Evolutionary conservation across 2,113 vertebrate species (phyloP).

Genomic region (Daubentonia madagascariensis): DNA sequence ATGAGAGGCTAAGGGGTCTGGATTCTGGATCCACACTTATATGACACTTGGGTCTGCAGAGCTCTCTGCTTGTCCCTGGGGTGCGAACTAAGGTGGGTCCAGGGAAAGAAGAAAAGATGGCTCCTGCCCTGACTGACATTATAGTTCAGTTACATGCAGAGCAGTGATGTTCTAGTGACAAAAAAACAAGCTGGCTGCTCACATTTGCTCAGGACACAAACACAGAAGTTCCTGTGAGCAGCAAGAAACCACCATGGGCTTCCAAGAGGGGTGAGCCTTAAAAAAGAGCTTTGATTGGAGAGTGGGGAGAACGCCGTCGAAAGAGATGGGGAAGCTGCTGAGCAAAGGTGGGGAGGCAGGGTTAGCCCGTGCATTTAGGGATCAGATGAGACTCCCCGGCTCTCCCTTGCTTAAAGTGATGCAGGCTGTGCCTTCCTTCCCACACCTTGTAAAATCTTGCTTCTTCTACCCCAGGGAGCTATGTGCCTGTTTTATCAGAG

Average conservation of each 20-base stretch:
- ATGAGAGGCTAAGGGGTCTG: background rate
- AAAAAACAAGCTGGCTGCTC: background rate
- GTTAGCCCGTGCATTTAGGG: accelerated
- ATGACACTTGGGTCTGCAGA: background rate
- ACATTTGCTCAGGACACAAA: background rate
- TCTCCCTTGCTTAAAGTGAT: background rate
- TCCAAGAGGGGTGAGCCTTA: background rate
- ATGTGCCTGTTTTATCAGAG: background rate
- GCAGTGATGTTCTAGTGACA: background rate
- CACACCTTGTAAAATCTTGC: background rate
- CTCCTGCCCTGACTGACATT: background rate
- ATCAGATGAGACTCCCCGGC: accelerated
- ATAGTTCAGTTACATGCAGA: background rate
- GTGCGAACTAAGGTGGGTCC: background rate
- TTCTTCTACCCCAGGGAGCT: background rate
- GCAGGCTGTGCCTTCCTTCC: background rate
- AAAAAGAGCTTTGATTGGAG: too few species aligned
- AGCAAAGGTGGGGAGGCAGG: background rate
- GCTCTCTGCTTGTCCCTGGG: background rate
- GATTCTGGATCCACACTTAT: background rate
- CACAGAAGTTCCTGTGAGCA: background rate
- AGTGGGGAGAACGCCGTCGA: background rate
- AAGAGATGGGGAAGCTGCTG: too few species aligned
- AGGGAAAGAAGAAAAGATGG: background rate
- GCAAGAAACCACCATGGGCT: background rate